Evolutionary conservation across 1,140 invertebrate species (phyloP).

Genomic region (Drosophila suzukii): DNA sequence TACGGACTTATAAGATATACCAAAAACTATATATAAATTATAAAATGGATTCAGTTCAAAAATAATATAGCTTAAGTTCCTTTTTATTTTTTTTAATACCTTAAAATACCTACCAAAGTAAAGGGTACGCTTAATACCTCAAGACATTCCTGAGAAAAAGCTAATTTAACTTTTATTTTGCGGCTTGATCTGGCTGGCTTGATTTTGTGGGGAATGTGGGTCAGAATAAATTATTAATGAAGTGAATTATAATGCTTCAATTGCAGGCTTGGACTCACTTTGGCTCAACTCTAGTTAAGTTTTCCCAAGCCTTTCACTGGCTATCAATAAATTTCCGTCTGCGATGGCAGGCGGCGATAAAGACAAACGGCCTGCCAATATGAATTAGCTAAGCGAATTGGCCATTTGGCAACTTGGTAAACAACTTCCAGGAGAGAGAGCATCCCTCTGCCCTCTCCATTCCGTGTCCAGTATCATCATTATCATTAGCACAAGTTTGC

Average conservation of each 20-base stretch:
- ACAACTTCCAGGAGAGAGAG: slow-evolving; percentile 54
- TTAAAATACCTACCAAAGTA: no score
- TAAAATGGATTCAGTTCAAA: no score
- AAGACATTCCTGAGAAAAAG: slow-evolving; percentile 20
- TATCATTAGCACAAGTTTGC: slow-evolving; percentile 77
- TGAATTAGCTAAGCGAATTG: slow-evolving; percentile 82
- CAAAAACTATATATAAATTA: no score
- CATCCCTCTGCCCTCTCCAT: slow-evolving; percentile 14
- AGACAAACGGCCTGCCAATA: slow-evolving; percentile 80
- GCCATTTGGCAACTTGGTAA: slow-evolving; percentile 78
- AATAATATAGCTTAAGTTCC: no score
- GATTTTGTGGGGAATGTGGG: slow-evolving; percentile 49
- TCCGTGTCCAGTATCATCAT: slow-evolving; percentile 71
- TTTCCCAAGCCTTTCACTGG: slow-evolving; percentile 72
- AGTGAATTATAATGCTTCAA: slow-evolving; percentile 57
- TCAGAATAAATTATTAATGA: slow-evolving; percentile 65
- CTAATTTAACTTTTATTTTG: slow-evolving; percentile 37
- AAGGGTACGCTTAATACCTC: neutral
- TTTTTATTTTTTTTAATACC: no score
- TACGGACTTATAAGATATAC: no score
- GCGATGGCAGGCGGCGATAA: slow-evolving; percentile 69
- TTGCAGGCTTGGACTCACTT: slow-evolving; percentile 30
- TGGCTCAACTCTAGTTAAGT: slow-evolving; percentile 17
- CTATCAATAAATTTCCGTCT: slow-evolving; percentile 78
- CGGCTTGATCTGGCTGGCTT: slow-evolving; percentile 10